Evolutionary conservation across 2,888 invertebrate species (phyloP).

Genomic region (Micoletzkya japonica): DNA sequence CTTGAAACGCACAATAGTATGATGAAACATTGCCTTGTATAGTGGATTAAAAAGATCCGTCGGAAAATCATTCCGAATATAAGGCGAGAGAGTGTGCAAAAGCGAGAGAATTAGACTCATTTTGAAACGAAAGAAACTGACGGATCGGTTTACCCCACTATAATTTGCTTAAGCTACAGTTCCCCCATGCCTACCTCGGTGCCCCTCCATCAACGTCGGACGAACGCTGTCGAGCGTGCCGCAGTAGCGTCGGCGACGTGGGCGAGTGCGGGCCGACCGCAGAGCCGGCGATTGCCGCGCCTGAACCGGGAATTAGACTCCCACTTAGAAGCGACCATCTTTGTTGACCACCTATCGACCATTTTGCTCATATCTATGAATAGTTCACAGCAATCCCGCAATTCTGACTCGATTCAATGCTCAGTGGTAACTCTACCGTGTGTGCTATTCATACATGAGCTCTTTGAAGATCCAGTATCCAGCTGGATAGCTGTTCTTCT

Average conservation of each 20-base stretch:
- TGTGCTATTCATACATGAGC: too few relatives aligned
- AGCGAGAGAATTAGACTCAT: too few relatives aligned
- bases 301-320: not conserved
- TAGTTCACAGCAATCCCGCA: not conserved
- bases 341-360: too few relatives aligned
- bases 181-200: not conserved
- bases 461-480: too few relatives aligned
- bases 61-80: too few relatives aligned
- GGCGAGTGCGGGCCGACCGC: constrained; percentile 34
- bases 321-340: not conserved
- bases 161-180: too few relatives aligned
- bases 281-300: not conserved
- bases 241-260: constrained; percentile 45
- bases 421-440: too few relatives aligned
- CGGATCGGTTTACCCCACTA: too few relatives aligned
- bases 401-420: not conserved
- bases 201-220: constrained; percentile 9
- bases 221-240: constrained; percentile 22
- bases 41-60: too few relatives aligned
- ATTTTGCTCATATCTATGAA: not conserved
- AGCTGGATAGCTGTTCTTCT: too few relatives aligned
- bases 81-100: too few relatives aligned
- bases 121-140: too few relatives aligned
- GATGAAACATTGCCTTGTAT: not conserved
- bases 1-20: not conserved